phyloP scores from a whole-genome alignment of 2,113 vertebrate species.

The Saguinus midas region DNA sequence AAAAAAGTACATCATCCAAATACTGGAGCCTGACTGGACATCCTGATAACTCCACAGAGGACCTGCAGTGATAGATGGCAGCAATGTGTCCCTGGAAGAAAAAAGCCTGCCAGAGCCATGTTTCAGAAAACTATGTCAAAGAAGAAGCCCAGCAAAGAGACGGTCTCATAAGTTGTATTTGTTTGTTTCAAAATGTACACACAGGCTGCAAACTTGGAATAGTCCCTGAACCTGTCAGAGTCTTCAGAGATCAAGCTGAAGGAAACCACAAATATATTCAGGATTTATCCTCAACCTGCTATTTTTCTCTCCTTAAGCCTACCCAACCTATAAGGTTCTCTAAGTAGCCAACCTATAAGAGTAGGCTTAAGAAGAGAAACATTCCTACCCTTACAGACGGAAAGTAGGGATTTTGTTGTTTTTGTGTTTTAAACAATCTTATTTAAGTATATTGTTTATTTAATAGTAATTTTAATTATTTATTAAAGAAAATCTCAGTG shows the following conservation, averaged over 20 bases:
- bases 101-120: conserved; percentile 62
- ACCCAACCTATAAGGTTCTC: background rate
- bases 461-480: no score
- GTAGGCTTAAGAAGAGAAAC: conserved; percentile 3
- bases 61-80: conserved; percentile 50
- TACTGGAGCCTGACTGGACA: conserved; percentile 5
- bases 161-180: conserved; percentile 31
- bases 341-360: background rate
- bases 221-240: conserved; percentile 45
- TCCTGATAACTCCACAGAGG: conserved; percentile 46
- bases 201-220: conserved; percentile 28
- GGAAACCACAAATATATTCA: conserved; percentile 71
- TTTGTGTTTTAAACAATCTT: conserved; percentile 52
- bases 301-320: background rate
- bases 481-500: conserved; percentile 31
- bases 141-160: conserved; percentile 36
- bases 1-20: conserved; percentile 78
- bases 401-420: background rate
- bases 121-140: conserved; percentile 48
- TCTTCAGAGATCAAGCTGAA: conserved; percentile 54
- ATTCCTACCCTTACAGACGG: background rate
- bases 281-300: conserved; percentile 76
- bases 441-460: background rate
- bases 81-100: conserved; percentile 20
- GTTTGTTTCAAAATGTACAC: conserved; percentile 66